Base-by-base conservation (phyloP, 2,888 invertebrate species). In the Noctua fimbriata region DNA sequence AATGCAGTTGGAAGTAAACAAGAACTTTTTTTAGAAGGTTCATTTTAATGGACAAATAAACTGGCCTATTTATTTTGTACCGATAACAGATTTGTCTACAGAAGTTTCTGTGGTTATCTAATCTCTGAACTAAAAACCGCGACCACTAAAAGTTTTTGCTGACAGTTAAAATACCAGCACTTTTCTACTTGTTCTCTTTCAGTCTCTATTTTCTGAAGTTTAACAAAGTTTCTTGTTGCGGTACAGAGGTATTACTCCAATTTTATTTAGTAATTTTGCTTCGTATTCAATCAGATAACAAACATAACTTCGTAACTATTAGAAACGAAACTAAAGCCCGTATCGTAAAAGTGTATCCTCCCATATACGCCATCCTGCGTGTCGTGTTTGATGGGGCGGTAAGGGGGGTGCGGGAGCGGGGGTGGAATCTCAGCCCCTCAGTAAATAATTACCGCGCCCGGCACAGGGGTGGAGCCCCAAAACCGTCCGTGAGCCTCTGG, bases 361-460 rank as follows among this genome's bases (percentile, higher is more conserved):
- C 78, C 79, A 82, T 87, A 85, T 81, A 86, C 84, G 79, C 63
- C 63, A 78, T 78, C 83, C 78, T 80, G 83, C 79, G 84, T 88
- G 83, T 85, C 87, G 89, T 84, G 85, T 87, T 89, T 83, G 84
- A 83, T 88, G 86, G 89, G 84, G 83, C 83, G 85, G 85, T 85
- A 81, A 85, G 89, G 83, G 88, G 86, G 84, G 85, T 76, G 83
- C 86, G 88, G 88, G 86, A 80, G 90, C 88, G 90, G 91, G 93
- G 94, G 92, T 87, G 92, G 92, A 93, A 94, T 94, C 94, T 92
- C 93, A 91, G 91, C 93, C 95, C 96, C 95, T 95, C 93, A 87
- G 95, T 95, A 95, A 96, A 96, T 96, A 96, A 96, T 96, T 95
- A 95, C 95, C 92, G 91, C 93, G 65, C 91, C 90, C 90, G 91